Evolutionary conservation across 2,113 vertebrate genomes (phyloP).

Genomic region (Cathartes aura): DNA sequence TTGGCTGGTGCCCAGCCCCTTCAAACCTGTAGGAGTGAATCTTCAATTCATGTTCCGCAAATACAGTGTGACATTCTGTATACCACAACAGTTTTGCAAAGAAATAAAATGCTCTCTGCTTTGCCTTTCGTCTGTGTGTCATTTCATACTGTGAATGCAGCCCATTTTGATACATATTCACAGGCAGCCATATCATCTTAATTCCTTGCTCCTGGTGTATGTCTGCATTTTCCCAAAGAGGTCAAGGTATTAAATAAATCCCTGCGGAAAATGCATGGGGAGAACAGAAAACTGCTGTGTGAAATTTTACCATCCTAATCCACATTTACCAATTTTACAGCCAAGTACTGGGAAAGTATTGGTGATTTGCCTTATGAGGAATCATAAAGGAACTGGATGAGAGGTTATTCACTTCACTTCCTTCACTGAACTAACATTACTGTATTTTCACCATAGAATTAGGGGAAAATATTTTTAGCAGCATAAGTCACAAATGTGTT

Average conservation of each 20-base stretch:
- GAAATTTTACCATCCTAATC: slow-evolving; percentile 42
- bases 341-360: background rate
- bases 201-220: slow-evolving; percentile 41
- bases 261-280: background rate
- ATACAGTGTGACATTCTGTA: background rate
- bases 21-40: background rate
- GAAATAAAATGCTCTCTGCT: background rate
- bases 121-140: slow-evolving; percentile 9
- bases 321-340: slow-evolving; percentile 25
- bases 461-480: background rate
- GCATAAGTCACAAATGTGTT: background rate
- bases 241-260: slow-evolving; percentile 59
- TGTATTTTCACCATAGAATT: background rate
- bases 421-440: background rate
- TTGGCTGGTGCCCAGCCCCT: background rate
- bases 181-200: slow-evolving; percentile 7
- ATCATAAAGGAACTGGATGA: background rate
- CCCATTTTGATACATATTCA: slow-evolving; percentile 32
- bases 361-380: background rate
- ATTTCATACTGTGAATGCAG: slow-evolving; percentile 3
- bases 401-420: background rate
- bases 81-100: background rate
- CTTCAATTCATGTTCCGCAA: background rate
- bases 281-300: background rate
- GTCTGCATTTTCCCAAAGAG: slow-evolving; percentile 26